phyloP scores from a whole-genome alignment of 2,797 vertebrate species.

The Microctenopoma steveboyesi region DNA sequence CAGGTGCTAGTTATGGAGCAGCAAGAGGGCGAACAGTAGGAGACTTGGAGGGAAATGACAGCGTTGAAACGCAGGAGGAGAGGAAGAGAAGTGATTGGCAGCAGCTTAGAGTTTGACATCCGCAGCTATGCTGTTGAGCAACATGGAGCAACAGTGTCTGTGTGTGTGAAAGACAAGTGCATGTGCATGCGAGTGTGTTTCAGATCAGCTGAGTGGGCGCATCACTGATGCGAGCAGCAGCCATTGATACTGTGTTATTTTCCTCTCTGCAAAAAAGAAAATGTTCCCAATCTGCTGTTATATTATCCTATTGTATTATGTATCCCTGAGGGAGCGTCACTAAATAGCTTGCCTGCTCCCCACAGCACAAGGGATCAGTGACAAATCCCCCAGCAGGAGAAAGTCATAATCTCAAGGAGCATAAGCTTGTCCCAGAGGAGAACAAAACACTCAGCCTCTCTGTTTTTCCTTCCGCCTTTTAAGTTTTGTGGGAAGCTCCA shows the following conservation, averaged over 20 bases:
- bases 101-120: constrained; percentile 16
- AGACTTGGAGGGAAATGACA: constrained; percentile 39
- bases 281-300: constrained; percentile 50
- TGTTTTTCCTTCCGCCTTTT: constrained; percentile 35
- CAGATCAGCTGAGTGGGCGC: constrained; percentile 34
- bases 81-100: constrained; percentile 46
- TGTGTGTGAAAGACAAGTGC: constrained; percentile 14
- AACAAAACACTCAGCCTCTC: constrained; percentile 40
- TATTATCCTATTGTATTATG: constrained; percentile 49
- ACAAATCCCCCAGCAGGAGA: constrained; percentile 72
- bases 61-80: constrained; percentile 11
- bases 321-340: constrained; percentile 61
- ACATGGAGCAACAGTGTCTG: constrained; percentile 13
- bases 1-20: constrained; percentile 57
- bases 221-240: constrained; percentile 23
- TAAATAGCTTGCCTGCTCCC: constrained; percentile 64
- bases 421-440: constrained; percentile 60
- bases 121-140: constrained; percentile 23
- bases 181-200: constrained; percentile 7
- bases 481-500: constrained; percentile 27
- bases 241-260: constrained; percentile 40
- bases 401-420: constrained; percentile 68
- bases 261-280: constrained; percentile 42
- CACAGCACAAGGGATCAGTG: constrained; percentile 66
- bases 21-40: constrained; percentile 37